phyloP scores from a whole-genome alignment of 2,113 vertebrate species.

The Phrynosoma blainvillii region DNA sequence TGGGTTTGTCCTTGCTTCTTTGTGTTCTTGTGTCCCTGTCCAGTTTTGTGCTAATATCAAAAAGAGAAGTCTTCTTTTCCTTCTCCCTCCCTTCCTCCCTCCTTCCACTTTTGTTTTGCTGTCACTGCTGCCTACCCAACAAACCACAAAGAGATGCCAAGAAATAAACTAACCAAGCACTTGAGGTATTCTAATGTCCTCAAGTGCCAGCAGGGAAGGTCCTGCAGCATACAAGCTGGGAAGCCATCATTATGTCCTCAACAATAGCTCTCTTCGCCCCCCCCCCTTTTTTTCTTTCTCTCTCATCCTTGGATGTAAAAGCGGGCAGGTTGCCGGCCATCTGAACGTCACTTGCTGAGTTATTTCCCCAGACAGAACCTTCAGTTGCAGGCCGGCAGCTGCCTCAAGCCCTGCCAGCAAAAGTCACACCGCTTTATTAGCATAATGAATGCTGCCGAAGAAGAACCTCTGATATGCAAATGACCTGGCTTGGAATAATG shows the following conservation, averaged over 20 bases:
- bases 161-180: constrained; percentile 59
- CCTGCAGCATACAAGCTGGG: constrained; percentile 21
- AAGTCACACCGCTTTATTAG: constrained; percentile 64
- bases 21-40: neutral
- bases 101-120: constrained; percentile 40
- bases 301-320: constrained; percentile 26
- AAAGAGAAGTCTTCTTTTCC: neutral
- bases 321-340: constrained; percentile 52
- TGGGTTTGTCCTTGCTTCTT: neutral
- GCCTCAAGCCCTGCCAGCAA: constrained; percentile 53
- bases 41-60: neutral
- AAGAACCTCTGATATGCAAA: constrained; percentile 48
- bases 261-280: constrained; percentile 12
- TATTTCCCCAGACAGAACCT: constrained; percentile 67
- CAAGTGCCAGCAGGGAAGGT: constrained; percentile 17
- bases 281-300: neutral
- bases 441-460: constrained; percentile 57
- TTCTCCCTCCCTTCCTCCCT: neutral
- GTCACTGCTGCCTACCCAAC: constrained; percentile 29
- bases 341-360: constrained; percentile 66
- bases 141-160: constrained; percentile 52
- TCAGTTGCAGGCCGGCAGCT: constrained; percentile 61
- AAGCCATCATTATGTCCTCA: neutral
- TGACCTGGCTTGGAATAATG: constrained; percentile 44
- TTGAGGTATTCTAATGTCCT: constrained; percentile 49